Conservation (phyloP, 1,140 invertebrate species). For the Zeugodacus cucurbitae region DNA sequence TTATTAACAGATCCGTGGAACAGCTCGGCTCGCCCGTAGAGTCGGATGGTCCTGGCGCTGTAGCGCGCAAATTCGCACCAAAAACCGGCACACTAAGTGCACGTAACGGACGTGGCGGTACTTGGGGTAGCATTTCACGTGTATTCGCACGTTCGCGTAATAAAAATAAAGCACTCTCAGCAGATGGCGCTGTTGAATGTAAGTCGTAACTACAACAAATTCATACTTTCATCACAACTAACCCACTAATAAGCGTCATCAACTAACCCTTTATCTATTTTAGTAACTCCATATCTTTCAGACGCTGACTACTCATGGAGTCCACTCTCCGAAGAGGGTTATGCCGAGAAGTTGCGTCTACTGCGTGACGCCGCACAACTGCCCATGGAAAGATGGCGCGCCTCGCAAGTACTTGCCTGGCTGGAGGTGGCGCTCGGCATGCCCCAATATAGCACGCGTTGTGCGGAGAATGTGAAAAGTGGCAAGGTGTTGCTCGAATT, state of each 20-base stretch:
- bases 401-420: constrained; percentile 93
- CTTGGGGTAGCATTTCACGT: constrained; percentile 84
- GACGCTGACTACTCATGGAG: constrained; percentile 72
- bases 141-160: constrained; percentile 88
- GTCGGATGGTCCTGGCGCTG: constrained; percentile 68
- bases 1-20: constrained; percentile 75
- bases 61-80: constrained; percentile 64
- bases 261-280: neutral
- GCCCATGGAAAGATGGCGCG: constrained; percentile 92
- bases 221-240: neutral
- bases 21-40: constrained; percentile 68
- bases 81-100: constrained; percentile 65
- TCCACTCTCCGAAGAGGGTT: constrained; percentile 84
- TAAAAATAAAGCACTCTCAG: constrained; percentile 74
- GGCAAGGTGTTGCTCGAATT: constrained; percentile 93
- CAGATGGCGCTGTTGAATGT: constrained; percentile 65
- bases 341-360: constrained; percentile 82
- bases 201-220: constrained; percentile 43
- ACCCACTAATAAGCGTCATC: neutral
- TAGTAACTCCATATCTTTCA: constrained; percentile 40
- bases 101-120: constrained; percentile 70
- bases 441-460: constrained; percentile 90
- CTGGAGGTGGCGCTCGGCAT: constrained; percentile 91
- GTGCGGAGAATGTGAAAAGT: constrained; percentile 93
- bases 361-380: constrained; percentile 86